Conservation (phyloP, 2,797 vertebrate genomes). For the Clangula hyemalis region DNA sequence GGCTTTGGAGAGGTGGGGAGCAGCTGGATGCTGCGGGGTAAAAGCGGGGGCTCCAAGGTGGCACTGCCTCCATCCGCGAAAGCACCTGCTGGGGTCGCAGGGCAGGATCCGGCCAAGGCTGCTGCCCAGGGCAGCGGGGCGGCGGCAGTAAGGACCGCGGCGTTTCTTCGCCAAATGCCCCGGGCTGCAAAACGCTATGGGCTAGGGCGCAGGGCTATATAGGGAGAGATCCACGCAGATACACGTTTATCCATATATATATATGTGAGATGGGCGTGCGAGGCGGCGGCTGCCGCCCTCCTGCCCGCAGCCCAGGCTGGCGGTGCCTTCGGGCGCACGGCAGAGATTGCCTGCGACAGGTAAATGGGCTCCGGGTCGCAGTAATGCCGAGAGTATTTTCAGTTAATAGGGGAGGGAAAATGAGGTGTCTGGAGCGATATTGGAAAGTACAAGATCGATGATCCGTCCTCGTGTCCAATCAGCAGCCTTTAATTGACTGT, state of each 20-base stretch:
- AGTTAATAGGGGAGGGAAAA: conserved; percentile 91
- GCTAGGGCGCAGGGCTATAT: too few relatives aligned
- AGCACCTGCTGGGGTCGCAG: background rate
- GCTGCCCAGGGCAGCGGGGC: background rate
- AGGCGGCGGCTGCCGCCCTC: too few relatives aligned
- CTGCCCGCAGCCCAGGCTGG: too few relatives aligned
- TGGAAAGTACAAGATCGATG: conserved; percentile 94
- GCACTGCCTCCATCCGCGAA: background rate
- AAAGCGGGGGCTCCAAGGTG: fast-evolving
- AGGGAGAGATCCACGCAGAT: background rate
- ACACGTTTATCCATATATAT: background rate
- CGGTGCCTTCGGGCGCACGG: conserved; percentile 47
- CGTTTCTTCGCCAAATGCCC: fast-evolving
- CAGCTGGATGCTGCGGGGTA: background rate
- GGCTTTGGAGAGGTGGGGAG: background rate
- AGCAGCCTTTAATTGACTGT: conserved; percentile 92
- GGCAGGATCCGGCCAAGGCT: background rate
- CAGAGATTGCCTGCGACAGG: conserved; percentile 90
- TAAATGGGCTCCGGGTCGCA: conserved; percentile 88
- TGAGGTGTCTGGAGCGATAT: conserved; percentile 92
- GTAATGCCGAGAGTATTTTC: conserved; percentile 90
- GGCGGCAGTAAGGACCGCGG: background rate
- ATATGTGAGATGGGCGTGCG: too few relatives aligned
- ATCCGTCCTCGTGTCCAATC: conserved; percentile 88
- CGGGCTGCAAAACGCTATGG: background rate